A percentile compares a stretch with the other conserved stretches of the same genome.
These are phyloP conservation scores for Clitarchus hookeri DNA, from an alignment of 2,888 invertebrate genomes.

Conservation along the genomic window DNA sequence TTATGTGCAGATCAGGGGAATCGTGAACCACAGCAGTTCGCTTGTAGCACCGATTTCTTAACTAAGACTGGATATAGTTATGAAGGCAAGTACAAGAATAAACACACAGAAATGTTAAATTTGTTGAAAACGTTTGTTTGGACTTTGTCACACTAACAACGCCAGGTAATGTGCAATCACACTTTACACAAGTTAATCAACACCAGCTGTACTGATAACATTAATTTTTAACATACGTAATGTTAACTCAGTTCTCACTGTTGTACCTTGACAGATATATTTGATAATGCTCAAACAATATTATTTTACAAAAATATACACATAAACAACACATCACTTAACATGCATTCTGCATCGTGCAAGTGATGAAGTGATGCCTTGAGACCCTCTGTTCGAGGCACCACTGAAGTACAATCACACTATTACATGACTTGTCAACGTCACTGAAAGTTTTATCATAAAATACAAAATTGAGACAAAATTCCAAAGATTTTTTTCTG, in stretches of 20 bases:
- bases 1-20: too few relatives aligned
- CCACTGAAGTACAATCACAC: neutral
- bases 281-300: slow-evolving; percentile 3
- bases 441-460: neutral
- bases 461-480: neutral
- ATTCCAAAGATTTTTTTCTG: neutral
- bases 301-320: slow-evolving; percentile 2
- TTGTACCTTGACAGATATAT: slow-evolving; percentile 14
- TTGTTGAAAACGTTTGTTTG: neutral
- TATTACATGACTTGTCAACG: neutral
- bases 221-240: neutral
- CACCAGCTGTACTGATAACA: neutral
- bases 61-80: neutral
- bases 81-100: neutral
- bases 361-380: neutral
- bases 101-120: neutral
- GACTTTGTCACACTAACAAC: neutral
- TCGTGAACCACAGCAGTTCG: too few relatives aligned
- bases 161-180: neutral
- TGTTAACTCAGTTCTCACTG: neutral
- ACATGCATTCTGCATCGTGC: neutral
- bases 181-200: neutral
- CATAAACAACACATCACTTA: neutral
- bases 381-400: neutral
- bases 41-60: too few relatives aligned